Conservation (phyloP, 2,888 invertebrate species). For the Pammene fasciana region DNA sequence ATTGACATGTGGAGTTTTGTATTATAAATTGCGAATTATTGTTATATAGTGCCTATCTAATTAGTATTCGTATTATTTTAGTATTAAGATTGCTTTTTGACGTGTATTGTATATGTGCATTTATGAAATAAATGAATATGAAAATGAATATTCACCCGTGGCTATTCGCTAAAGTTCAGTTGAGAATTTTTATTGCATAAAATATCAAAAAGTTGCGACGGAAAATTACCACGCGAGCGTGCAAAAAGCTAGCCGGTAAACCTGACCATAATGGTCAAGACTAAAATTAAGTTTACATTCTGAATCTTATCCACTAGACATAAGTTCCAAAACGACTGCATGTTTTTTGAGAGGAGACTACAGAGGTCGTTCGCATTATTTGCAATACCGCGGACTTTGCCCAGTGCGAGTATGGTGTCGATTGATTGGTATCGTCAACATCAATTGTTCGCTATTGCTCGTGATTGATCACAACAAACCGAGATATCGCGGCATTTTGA, state of each 20-base stretch:
- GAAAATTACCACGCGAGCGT: conserved; percentile 21
- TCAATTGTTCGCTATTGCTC: conserved; percentile 40
- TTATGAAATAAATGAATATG: too few relatives aligned
- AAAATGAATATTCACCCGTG: too few relatives aligned
- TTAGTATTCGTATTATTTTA: too few relatives aligned
- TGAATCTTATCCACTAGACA: conserved; percentile 1
- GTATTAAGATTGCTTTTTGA: too few relatives aligned
- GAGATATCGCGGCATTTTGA: conserved; percentile 12
- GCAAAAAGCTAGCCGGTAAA: conserved; percentile 9
- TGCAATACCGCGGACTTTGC: conserved; percentile 43
- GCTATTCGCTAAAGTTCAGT: too few relatives aligned
- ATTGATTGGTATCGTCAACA: conserved; percentile 40
- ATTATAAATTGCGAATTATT: too few relatives aligned
- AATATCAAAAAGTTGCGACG: background rate
- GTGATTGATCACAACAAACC: conserved; percentile 30
- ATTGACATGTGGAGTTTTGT: too few relatives aligned
- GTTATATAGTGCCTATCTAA: too few relatives aligned
- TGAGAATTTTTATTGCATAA: too few relatives aligned
- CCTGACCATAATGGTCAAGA: conserved; percentile 1
- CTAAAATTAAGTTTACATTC: background rate
- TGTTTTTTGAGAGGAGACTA: background rate
- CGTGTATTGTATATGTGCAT: too few relatives aligned
- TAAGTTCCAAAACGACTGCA: background rate
- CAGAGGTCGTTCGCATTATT: conserved; percentile 36
- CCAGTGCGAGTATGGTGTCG: conserved; percentile 29